Conservation (phyloP, 2,797 vertebrate species). For the Clarias fuscus region DNA sequence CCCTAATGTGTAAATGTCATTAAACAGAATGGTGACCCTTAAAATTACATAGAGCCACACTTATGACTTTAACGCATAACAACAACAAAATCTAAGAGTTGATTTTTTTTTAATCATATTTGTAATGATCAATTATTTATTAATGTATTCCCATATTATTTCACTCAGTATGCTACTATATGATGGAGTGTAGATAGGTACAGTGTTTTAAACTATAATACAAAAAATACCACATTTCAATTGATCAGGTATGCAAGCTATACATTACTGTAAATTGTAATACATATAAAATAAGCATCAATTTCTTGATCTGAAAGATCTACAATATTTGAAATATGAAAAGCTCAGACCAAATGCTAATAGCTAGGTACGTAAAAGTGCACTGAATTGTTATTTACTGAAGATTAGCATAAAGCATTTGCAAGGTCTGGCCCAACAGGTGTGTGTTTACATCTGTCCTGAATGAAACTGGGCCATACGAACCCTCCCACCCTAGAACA, state of each 20-base stretch:
- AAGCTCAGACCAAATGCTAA: neutral
- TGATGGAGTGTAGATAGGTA: neutral
- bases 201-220: too few species aligned
- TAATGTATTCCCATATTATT: neutral
- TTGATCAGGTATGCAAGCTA: neutral
- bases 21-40: neutral
- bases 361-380: neutral
- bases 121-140: neutral
- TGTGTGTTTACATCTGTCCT: conserved; percentile 63
- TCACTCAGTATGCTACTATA: neutral
- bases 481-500: conserved; percentile 66
- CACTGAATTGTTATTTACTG: conserved; percentile 8
- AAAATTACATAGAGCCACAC: neutral
- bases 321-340: neutral
- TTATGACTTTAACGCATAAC: neutral
- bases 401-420: conserved; percentile 8
- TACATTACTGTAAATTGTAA: neutral
- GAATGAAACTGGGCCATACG: conserved; percentile 76
- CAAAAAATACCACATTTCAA: neutral
- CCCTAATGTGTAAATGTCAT: neutral
- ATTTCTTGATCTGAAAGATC: neutral
- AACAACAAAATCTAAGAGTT: neutral
- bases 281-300: neutral
- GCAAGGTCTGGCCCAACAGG: conserved; percentile 31
- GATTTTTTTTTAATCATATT: neutral